A percentile compares a stretch with the other conserved stretches of the same genome.
Evolutionary conservation across 2,888 invertebrate species (phyloP).

Genomic region (Salticus scenicus): DNA sequence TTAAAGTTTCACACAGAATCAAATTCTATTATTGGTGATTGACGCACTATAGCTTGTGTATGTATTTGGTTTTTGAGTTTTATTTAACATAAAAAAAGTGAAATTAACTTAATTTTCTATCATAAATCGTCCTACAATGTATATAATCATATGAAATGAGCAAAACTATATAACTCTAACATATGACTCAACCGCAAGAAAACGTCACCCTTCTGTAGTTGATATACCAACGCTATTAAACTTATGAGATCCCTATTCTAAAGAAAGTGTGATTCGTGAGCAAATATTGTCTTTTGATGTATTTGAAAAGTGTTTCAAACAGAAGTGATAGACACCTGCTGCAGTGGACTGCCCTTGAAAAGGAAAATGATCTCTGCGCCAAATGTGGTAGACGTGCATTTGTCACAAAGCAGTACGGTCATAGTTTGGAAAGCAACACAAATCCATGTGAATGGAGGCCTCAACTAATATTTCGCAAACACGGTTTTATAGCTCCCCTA

Average conservation of each 20-base stretch:
- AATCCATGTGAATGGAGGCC: constrained; percentile 47
- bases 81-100: too few species aligned
- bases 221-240: too few species aligned
- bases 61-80: too few species aligned
- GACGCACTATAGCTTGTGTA: too few species aligned
- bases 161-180: too few species aligned
- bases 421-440: constrained; percentile 21
- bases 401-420: constrained; percentile 12
- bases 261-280: constrained; percentile 8
- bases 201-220: too few species aligned
- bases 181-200: too few species aligned
- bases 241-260: neutral
- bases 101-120: too few species aligned
- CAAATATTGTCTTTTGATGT: constrained; percentile 18
- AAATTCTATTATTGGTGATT: too few species aligned
- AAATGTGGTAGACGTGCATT: constrained; percentile 50
- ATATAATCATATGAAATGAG: too few species aligned
- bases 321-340: constrained; percentile 36
- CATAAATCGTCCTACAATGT: too few species aligned
- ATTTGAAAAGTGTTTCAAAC: constrained; percentile 6
- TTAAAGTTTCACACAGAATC: too few species aligned
- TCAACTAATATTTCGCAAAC: constrained; percentile 49
- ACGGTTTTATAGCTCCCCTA: constrained; percentile 62
- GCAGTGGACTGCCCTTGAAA: neutral
- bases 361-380: constrained; percentile 37